Evolutionary conservation across 2,797 vertebrate genomes (phyloP).

Genomic region (Epinephelus awoara): DNA sequence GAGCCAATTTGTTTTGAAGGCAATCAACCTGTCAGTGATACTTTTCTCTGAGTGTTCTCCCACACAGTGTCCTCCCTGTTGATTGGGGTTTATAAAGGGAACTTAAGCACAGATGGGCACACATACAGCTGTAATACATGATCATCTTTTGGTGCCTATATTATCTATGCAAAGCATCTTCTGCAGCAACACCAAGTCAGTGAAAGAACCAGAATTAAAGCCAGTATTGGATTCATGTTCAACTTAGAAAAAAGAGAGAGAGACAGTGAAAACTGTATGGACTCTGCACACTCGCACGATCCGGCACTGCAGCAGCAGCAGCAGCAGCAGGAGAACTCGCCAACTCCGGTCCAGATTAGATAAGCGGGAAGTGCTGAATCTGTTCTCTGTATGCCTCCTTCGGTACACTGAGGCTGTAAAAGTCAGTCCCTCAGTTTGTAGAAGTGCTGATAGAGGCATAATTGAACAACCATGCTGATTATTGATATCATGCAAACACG

Average conservation of each 20-base stretch:
- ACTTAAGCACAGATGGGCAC: neutral
- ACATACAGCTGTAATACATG: neutral
- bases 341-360: slow-evolving; percentile 84
- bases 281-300: slow-evolving; percentile 60
- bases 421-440: slow-evolving; percentile 70
- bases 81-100: neutral
- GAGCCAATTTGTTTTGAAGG: slow-evolving; percentile 44
- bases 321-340: slow-evolving; percentile 56
- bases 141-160: neutral
- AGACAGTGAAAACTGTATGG: slow-evolving; percentile 50
- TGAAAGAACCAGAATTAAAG: slow-evolving; percentile 10
- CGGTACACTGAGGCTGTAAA: slow-evolving; percentile 78
- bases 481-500: slow-evolving; percentile 83
- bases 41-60: slow-evolving; percentile 27
- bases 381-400: slow-evolving; percentile 75
- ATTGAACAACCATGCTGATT: slow-evolving; percentile 85
- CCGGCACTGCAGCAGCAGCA: slow-evolving; percentile 47
- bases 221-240: slow-evolving; percentile 27
- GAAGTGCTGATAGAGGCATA: slow-evolving; percentile 85
- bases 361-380: slow-evolving; percentile 88
- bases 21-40: slow-evolving; percentile 50
- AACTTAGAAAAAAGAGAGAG: slow-evolving; percentile 13
- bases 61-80: neutral
- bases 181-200: neutral
- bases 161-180: neutral